Base-by-base conservation (phyloP, 2,113 vertebrate species). In the Brienomyrus longianalis region DNA sequence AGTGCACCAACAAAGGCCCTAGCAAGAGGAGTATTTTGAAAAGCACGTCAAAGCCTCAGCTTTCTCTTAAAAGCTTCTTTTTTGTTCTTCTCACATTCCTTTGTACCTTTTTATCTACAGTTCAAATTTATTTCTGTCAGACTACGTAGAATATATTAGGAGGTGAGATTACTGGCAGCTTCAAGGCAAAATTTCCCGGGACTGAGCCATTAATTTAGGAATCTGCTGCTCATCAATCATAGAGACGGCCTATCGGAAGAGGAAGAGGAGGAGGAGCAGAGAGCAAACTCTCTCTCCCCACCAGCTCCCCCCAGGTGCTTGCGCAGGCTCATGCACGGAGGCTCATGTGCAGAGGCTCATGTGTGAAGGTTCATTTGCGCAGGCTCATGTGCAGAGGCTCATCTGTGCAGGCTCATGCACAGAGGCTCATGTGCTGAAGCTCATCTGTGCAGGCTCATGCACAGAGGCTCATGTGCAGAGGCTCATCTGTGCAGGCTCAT, bases 61-160 rank as follows among this genome's bases (percentile, higher is more conserved):
- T n/a, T 84, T 48, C 83, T 84, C 39, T 84, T 48, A 84, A 47
- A 84, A 48, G 83, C 21, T 47, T 48, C 27, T 21, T 54, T 51
- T 52, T 86, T 86, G 23, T 52, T 52, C 50, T 15, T 54, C 27
- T 70, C 62, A 3, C 31, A 87, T 87, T 87, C 15, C n/a, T 87
- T 54, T 5, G 6, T 87, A 54, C 4, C 51, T 23, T 31, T 87
- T 87, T 56, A 87, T 87, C 85, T 86, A 52, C 85, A 54, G 85
- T 87, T 87, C n/a, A 87, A 27, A 87, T 87, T 87, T 87, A 87
- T 87, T 35, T 86, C 19, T 11, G 9, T 87, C 51, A 87, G 85
- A 31, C 31, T 54, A 48, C 51, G 31, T n/a, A 54, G 51, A 23
- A 54, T 27, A 8, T 39, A 39, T 31, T 51, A 87, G 85, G 48